A percentile compares a stretch with the other conserved stretches of the same genome.
phyloP scores from a whole-genome alignment of 2,797 vertebrate species.

The Cheirogaleus major region DNA sequence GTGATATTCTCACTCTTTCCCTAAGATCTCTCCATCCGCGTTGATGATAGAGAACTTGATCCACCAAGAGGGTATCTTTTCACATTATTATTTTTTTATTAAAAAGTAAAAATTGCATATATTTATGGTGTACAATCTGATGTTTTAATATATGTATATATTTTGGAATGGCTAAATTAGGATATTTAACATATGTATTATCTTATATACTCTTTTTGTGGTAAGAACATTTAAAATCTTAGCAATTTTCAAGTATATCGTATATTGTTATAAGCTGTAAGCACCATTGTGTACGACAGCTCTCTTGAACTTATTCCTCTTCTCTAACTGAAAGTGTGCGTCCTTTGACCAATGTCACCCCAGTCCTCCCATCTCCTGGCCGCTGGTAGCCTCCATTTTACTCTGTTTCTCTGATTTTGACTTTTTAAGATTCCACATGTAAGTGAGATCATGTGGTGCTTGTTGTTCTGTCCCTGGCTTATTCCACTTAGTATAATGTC shows the following conservation, averaged over 20 bases:
- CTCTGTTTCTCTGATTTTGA: not conserved
- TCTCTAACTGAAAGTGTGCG: not conserved
- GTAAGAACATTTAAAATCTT: not conserved
- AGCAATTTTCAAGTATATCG: not conserved
- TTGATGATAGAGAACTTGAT: not conserved
- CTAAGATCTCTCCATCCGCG: not conserved
- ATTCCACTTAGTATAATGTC: not conserved
- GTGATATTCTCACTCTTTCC: not conserved
- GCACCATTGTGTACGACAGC: not conserved
- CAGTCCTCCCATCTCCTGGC: not conserved
- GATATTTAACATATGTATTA: not conserved
- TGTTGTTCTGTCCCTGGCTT: not conserved
- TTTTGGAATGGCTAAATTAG: not conserved
- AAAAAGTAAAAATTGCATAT: not conserved
- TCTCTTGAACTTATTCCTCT: not conserved
- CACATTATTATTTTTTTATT: not conserved
- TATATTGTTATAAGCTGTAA: not conserved
- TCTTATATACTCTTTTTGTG: not conserved
- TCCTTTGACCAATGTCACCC: not conserved
- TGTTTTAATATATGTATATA: not conserved
- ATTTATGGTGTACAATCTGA: not conserved
- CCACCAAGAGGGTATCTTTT: not conserved
- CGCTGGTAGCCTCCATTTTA: not conserved
- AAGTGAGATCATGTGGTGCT: not conserved
- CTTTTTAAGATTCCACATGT: too few species aligned